Evolutionary conservation across 2,113 vertebrate species (phyloP).

Genomic region (Cyrtonyx montezumae): DNA sequence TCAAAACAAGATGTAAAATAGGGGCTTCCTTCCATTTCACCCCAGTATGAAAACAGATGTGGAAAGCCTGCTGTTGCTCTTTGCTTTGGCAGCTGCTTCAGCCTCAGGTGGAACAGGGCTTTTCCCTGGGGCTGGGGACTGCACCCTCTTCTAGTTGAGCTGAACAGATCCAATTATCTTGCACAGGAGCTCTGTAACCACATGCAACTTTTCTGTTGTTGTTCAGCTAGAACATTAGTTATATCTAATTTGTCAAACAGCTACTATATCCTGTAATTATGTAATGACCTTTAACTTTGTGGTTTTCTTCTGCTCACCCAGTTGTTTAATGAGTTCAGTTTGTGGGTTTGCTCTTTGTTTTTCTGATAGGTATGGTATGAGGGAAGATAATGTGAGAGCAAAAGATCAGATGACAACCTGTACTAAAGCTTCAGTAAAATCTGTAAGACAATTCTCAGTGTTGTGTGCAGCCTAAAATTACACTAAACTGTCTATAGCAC

Average conservation of each 20-base stretch:
- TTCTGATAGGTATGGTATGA: neutral
- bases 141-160: neutral
- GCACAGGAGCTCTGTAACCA: neutral
- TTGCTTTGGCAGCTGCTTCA: neutral
- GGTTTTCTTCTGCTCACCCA: neutral
- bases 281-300: neutral
- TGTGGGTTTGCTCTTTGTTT: neutral
- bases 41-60: neutral
- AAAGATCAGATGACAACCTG: neutral
- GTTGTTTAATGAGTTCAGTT: neutral
- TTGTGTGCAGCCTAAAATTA: neutral
- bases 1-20: conserved; percentile 22
- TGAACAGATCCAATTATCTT: neutral
- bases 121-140: neutral
- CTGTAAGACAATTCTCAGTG: neutral
- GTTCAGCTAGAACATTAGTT: neutral
- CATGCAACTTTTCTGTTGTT: neutral
- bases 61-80: neutral
- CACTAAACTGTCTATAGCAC: neutral
- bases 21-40: conserved; percentile 2
- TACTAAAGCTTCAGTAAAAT: neutral
- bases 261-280: neutral
- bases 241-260: neutral
- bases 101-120: neutral
- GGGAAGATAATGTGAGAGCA: neutral